Percentiles rank a stretch among this genome's conserved stretches.
Evolutionary conservation across 2,113 vertebrate genomes (phyloP).

Genomic region (Actenoides hombroni): DNA sequence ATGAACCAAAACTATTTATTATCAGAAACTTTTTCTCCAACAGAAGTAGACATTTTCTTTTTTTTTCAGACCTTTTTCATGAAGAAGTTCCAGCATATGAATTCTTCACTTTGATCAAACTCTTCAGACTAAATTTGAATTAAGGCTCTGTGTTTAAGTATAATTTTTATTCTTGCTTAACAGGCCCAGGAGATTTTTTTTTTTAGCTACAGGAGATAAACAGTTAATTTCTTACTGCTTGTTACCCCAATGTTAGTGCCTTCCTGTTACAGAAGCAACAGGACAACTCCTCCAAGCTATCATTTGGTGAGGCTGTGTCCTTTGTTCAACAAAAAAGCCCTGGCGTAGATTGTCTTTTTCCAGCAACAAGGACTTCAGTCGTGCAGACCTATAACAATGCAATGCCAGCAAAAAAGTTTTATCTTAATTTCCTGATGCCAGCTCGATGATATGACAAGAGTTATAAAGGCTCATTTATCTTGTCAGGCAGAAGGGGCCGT

Average conservation of each 20-base stretch:
- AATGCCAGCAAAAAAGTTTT: conserved; percentile 54
- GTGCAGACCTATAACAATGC: conserved; percentile 9
- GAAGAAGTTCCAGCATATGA: not conserved
- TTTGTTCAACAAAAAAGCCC: not conserved
- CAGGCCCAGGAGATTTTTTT: not conserved
- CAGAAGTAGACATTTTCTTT: not conserved
- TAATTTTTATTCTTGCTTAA: not conserved
- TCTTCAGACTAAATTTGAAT: not conserved
- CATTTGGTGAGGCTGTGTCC: not conserved
- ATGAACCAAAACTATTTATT: not conserved
- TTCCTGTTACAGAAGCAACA: not conserved
- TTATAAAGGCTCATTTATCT: conserved; percentile 53
- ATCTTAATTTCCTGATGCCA: conserved; percentile 53
- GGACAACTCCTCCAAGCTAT: not conserved
- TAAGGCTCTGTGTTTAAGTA: not conserved
- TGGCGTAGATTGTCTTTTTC: not conserved
- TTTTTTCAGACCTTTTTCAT: not conserved
- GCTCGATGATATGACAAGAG: not conserved
- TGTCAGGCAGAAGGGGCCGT: conserved; percentile 1
- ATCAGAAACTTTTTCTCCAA: not conserved
- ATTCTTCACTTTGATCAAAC: not conserved
- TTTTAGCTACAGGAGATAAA: not conserved
- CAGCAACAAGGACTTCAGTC: not conserved
- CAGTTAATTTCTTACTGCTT: not conserved
- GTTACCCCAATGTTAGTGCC: not conserved